Evolutionary conservation across 2,113 vertebrate species (phyloP).

Genomic region (Panthera tigris): DNA sequence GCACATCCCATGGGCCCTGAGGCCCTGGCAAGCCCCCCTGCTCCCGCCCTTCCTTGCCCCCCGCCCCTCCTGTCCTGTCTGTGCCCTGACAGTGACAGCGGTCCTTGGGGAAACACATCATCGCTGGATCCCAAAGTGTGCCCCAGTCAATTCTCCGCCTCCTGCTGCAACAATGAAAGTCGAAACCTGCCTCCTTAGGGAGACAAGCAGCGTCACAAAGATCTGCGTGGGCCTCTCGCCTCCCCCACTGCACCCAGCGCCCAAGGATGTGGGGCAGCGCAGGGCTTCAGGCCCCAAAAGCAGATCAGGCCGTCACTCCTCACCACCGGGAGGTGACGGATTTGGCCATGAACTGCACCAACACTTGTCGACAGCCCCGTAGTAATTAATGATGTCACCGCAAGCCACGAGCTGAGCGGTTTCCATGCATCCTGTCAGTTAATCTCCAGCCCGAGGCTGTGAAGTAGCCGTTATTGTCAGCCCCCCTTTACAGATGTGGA

Average conservation of each 20-base stretch:
- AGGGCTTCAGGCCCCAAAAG: not conserved
- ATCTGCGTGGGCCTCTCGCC: not conserved
- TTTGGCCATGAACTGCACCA: not conserved
- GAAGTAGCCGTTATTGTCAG: no score
- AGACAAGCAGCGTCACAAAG: not conserved
- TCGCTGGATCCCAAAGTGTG: not conserved
- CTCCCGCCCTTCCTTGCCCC: not conserved
- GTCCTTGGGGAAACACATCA: constrained; percentile 9
- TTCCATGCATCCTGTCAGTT: not conserved
- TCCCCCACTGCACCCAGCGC: not conserved
- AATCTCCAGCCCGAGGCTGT: not conserved
- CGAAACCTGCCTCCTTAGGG: constrained; percentile 6
- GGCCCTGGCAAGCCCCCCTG: not conserved
- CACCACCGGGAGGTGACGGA: fast-evolving
- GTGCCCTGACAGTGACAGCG: no score
- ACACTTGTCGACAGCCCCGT: not conserved
- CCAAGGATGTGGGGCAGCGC: fast-evolving
- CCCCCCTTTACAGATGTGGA: not conserved
- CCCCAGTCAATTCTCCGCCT: not conserved
- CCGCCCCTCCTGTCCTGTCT: not conserved
- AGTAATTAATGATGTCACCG: fast-evolving
- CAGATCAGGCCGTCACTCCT: no score
- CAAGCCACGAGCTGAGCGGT: no score
- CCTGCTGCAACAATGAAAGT: not conserved
- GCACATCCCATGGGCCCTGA: fast-evolving